A percentile compares a stretch with the other conserved stretches of the same genome.
Conservation (phyloP, 2,797 vertebrate genomes). For the Echeneis naucrates region DNA sequence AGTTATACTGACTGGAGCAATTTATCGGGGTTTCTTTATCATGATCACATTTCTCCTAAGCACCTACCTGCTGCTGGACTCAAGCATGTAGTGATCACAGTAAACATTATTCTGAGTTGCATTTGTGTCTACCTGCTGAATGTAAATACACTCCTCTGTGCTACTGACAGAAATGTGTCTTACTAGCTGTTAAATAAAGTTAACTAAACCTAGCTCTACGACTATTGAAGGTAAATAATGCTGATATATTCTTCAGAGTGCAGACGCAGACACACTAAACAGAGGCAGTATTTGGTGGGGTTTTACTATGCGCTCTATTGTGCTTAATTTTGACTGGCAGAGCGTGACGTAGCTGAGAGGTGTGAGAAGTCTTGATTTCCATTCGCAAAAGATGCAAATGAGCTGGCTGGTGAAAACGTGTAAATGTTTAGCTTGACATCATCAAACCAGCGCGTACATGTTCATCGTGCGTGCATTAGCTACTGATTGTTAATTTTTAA, state of each 20-base stretch:
- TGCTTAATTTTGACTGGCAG: conserved; percentile 35
- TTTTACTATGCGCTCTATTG: conserved; percentile 1
- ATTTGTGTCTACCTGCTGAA: background rate
- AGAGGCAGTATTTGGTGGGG: background rate
- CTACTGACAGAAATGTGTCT: no score
- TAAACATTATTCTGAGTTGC: background rate
- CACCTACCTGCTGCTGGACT: background rate
- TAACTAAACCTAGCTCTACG: no score
- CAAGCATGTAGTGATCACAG: background rate
- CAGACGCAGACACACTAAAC: background rate
- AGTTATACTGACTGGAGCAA: background rate
- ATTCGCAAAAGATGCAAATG: conserved; percentile 52
- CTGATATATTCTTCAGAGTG: background rate
- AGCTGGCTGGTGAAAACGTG: conserved; percentile 23
- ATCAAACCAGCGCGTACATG: conserved; percentile 1
- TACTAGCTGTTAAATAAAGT: background rate
- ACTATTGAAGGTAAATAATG: no score
- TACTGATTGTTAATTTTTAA: conserved; percentile 9
- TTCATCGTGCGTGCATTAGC: background rate
- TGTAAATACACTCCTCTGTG: background rate
- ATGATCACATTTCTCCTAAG: conserved; percentile 7
- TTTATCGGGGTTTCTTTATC: conserved; percentile 6
- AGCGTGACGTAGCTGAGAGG: conserved; percentile 30
- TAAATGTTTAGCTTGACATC: conserved; percentile 10
- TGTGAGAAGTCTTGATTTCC: conserved; percentile 9